phyloP scores from a whole-genome alignment of 1,140 invertebrate genomes.

The Atta cephalotes region DNA sequence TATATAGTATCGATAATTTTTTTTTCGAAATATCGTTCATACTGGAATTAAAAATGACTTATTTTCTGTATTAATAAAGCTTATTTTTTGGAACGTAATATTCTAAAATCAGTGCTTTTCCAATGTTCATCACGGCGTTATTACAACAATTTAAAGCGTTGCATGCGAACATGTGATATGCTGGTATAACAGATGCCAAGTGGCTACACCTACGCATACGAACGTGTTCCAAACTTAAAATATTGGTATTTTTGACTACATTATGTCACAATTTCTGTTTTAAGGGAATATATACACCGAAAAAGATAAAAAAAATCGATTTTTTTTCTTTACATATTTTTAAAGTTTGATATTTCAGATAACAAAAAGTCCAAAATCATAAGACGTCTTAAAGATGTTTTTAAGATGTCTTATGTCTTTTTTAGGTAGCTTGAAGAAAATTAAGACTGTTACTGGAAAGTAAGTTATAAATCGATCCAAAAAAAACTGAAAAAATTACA shows the following conservation, averaged over 20 bases:
- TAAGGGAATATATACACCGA: too few species aligned
- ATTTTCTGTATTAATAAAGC: background rate
- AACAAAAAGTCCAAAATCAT: too few species aligned
- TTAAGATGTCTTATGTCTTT: too few species aligned
- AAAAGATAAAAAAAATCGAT: too few species aligned
- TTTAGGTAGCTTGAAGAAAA: too few species aligned
- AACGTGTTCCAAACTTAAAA: background rate
- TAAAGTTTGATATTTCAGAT: too few species aligned
- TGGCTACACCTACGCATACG: slow-evolving; percentile 1
- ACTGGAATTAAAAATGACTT: background rate
- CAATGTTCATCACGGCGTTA: background rate
- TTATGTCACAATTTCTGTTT: background rate
- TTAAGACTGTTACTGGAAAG: too few species aligned
- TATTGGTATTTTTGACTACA: background rate
- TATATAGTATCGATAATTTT: background rate
- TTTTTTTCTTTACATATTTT: too few species aligned
- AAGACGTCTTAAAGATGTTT: too few species aligned
- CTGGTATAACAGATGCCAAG: slow-evolving; percentile 1
- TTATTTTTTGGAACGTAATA: background rate
- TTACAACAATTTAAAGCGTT: background rate
- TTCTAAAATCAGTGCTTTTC: slow-evolving; percentile 11
- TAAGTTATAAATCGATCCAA: too few species aligned
- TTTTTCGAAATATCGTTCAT: background rate
- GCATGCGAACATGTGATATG: slow-evolving; percentile 15
- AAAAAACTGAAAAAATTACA: too few species aligned